A percentile compares a stretch with the other conserved stretches of the same genome.
Conservation (phyloP, 2,113 vertebrate genomes). For the Gasterosteus aculeatus region DNA sequence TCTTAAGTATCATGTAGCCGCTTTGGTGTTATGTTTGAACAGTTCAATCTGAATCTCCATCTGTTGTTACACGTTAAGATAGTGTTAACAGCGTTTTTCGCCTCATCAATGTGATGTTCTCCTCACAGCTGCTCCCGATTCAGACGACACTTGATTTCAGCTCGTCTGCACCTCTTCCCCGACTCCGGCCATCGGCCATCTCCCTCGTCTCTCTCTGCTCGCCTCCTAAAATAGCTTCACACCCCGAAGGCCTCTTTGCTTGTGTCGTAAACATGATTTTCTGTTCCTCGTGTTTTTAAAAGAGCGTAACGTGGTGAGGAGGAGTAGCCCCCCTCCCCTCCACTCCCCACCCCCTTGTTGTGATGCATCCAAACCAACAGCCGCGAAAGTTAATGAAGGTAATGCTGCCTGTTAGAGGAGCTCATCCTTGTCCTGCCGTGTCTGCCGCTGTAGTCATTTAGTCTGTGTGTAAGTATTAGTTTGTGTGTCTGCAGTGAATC, state of each 20-base stretch:
- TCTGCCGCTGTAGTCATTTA: slow-evolving; percentile 1
- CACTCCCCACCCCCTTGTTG: background rate
- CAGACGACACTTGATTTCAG: slow-evolving; percentile 16
- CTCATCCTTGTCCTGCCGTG: slow-evolving; percentile 4
- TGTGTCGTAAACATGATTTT: background rate
- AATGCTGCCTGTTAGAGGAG: slow-evolving; percentile 30
- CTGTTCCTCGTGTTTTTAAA: slow-evolving; percentile 1
- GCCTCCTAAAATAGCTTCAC: background rate
- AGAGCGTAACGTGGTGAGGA: background rate
- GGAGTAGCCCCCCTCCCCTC: background rate
- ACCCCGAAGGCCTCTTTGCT: background rate
- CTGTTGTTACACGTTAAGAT: background rate
- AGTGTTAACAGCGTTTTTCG: background rate
- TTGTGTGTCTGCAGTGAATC: background rate
- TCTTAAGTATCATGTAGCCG: background rate
- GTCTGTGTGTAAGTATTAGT: background rate
- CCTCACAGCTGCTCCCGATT: slow-evolving; percentile 14
- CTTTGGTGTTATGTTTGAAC: too few species aligned
- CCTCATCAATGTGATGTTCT: background rate
- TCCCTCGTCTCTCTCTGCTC: background rate
- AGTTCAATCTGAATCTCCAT: background rate
- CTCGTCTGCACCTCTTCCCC: slow-evolving; percentile 37
- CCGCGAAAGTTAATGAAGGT: slow-evolving; percentile 10
- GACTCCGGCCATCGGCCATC: background rate
- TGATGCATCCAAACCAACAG: background rate